Conservation (phyloP, 1,140 invertebrate species). For the Teleogryllus occipitalis region DNA sequence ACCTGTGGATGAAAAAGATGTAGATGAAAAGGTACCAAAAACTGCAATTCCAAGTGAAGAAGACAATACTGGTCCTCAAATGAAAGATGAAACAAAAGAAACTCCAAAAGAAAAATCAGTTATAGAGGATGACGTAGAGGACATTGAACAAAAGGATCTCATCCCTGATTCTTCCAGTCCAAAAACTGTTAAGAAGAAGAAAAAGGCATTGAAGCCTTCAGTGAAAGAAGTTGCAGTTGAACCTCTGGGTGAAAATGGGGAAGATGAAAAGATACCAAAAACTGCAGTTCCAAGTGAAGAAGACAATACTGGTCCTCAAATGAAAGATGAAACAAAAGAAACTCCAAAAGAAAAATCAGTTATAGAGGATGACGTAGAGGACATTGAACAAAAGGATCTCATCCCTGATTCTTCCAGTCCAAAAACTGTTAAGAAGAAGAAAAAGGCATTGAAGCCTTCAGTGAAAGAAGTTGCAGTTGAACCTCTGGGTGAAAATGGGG, state of each 20-base stretch:
- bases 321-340: slow-evolving; percentile 13
- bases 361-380: slow-evolving; percentile 14
- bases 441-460: not conserved
- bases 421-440: slow-evolving; percentile 21
- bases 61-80: not conserved
- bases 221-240: not conserved
- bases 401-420: not conserved
- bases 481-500: not conserved
- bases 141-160: slow-evolving; percentile 10
- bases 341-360: slow-evolving; percentile 13
- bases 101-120: slow-evolving; percentile 10
- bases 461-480: not conserved
- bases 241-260: slow-evolving; percentile 11
- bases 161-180: not conserved
- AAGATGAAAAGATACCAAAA: slow-evolving; percentile 14
- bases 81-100: slow-evolving; percentile 14
- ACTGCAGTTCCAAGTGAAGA: slow-evolving; percentile 10
- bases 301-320: not conserved
- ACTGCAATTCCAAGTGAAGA: slow-evolving; percentile 10
- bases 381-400: slow-evolving; percentile 9
- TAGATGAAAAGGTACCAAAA: not conserved
- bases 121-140: slow-evolving; percentile 15
- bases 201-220: not conserved
- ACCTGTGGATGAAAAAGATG: not conserved
- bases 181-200: slow-evolving; percentile 21